phyloP scores from a whole-genome alignment of 2,113 vertebrate species.

The Dendropsophus ebraccatus region DNA sequence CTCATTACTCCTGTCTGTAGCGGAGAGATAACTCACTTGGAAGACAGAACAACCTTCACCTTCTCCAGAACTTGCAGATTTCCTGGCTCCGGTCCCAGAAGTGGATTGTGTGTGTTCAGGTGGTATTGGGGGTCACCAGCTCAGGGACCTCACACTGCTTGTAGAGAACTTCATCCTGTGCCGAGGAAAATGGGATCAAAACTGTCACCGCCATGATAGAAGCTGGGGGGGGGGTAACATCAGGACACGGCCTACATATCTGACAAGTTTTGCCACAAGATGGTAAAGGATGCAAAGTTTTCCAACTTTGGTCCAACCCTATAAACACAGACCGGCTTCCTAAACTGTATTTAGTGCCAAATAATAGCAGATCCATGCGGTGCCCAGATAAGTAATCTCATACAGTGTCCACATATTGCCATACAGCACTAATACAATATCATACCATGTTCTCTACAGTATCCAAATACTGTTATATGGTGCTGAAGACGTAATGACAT shows the following conservation, averaged over 20 bases:
- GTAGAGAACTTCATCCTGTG: not conserved
- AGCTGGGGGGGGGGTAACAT: too few species aligned
- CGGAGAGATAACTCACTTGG: conserved; percentile 10
- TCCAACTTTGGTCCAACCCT: too few species aligned
- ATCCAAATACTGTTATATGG: too few species aligned
- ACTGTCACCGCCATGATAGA: not conserved
- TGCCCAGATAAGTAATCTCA: not conserved
- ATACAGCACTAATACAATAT: not conserved
- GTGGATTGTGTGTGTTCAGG: not conserved
- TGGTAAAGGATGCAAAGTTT: too few species aligned
- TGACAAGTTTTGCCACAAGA: too few species aligned
- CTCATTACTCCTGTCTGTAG: conserved; percentile 8
- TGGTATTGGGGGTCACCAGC: not conserved
- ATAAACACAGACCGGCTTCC: too few species aligned
- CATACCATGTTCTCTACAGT: not conserved
- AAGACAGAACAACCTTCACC: conserved; percentile 6
- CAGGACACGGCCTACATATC: too few species aligned
- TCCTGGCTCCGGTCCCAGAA: conserved; percentile 5
- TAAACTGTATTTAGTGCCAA: not conserved
- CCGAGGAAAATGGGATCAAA: not conserved
- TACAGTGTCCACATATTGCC: not conserved
- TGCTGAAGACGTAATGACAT: too few species aligned
- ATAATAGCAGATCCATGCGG: not conserved
- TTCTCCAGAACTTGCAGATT: conserved; percentile 15
- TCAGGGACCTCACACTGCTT: not conserved